phyloP scores from a whole-genome alignment of 2,113 vertebrate species.

The Nycticorax nycticorax region DNA sequence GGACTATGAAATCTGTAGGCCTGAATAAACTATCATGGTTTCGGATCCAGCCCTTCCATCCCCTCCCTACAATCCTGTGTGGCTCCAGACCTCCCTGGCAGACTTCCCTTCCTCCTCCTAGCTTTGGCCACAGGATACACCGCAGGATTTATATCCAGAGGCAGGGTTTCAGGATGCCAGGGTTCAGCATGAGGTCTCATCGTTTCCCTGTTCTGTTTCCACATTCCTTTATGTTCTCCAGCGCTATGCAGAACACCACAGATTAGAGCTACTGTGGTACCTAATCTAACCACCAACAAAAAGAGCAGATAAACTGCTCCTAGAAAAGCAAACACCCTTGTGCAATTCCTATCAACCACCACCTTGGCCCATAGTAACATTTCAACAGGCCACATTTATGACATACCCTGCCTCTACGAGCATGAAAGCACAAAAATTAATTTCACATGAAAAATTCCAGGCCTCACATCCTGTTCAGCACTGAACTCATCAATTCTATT shows the following conservation, averaged over 20 bases:
- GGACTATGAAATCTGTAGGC: constrained; percentile 6
- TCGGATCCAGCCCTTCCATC: constrained; percentile 41
- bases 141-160: neutral
- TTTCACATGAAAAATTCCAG: neutral
- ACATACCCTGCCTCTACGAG: neutral
- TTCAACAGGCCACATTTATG: neutral
- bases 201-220: neutral
- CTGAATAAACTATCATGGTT: constrained; percentile 52
- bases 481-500: neutral
- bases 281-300: neutral
- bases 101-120: neutral
- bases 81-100: constrained; percentile 63
- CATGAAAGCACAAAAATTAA: neutral
- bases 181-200: constrained; percentile 28
- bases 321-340: neutral
- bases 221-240: neutral
- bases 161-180: neutral
- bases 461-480: neutral
- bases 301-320: neutral
- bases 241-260: neutral
- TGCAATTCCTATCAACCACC: neutral
- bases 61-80: neutral
- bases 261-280: neutral
- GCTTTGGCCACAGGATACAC: constrained; percentile 11
- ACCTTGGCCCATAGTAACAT: neutral